Evolutionary conservation across 2,113 vertebrate species (phyloP).

Genomic region (Tychaedon coryphoeus): DNA sequence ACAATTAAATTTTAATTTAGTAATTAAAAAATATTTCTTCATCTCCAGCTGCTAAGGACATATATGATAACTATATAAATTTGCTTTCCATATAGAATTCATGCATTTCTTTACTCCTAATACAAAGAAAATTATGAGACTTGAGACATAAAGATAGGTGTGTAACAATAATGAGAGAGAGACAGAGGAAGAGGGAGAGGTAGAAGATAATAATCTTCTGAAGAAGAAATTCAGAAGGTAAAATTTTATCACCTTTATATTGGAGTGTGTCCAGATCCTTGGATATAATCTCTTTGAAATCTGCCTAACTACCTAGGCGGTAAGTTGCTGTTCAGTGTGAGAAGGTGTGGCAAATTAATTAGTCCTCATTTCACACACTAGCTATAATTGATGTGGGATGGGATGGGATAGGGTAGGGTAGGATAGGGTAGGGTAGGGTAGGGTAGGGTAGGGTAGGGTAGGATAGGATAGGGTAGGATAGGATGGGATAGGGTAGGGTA

Average conservation of each 20-base stretch:
- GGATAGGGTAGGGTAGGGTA: neutral
- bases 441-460: neutral
- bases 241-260: neutral
- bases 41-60: neutral
- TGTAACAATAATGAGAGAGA: neutral
- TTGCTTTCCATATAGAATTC: neutral
- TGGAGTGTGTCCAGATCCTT: neutral
- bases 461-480: too few relatives aligned
- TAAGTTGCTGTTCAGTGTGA: neutral
- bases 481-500: neutral
- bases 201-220: neutral
- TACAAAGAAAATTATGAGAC: neutral
- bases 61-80: neutral
- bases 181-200: neutral
- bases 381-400: rapidly evolving
- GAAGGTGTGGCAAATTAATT: neutral
- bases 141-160: neutral
- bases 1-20: neutral
- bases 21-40: neutral
- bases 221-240: neutral
- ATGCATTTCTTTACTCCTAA: neutral
- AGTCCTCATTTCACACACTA: neutral
- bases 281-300: neutral
- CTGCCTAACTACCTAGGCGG: neutral
- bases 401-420: neutral